Base-by-base conservation (phyloP, 1,140 invertebrate species). In the Drosophila aff. region DNA sequence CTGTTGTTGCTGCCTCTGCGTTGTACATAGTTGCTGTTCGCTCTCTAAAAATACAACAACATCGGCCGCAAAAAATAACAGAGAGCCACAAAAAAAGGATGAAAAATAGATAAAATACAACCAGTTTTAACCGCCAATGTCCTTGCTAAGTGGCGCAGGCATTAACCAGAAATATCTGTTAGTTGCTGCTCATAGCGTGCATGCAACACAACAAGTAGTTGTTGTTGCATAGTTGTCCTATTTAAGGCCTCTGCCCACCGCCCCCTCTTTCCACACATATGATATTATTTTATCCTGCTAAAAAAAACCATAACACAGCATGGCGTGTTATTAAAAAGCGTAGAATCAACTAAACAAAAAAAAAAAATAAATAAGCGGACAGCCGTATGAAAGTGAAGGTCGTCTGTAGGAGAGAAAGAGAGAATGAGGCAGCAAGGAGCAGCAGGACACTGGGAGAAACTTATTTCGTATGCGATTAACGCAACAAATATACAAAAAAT, bases 321-420 rank as follows among this genome's bases (percentile, higher is more conserved):
- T 13, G 60, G 73, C 28, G 80, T 59, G 68, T 71, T 72, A 71
- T 79, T 72, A 74, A 76, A 55, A 74, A 81, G 47, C 50, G 46
- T 61, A 52, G 47, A 15, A 49, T 40, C 60, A 67, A 58, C 26
- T 33, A 50, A 66, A 43, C n/a, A 36, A 58, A 58, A 58, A 36
- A 58, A 58, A 58, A 76, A 76, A 66, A 47, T 16, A 57, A 36
- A 52, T 79, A 71, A 57, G 21, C 67, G 67, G 61, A 81, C 53
- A 61, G 71, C 31, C 67, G 40, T 80, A 62, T 71, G 69, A 71
- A 84, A 89, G 75, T 89, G 85, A 89, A 89, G 85, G 85, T 89
- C 84, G 84, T 89, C 85, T 89, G 84, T 89, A 87, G 77, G 79
- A 78, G 83, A 87, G 76, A 87, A 76, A 87, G 79, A 82, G 80